A percentile compares a stretch with the other conserved stretches of the same genome.
These are phyloP conservation scores for Furnarius figulus DNA, from an alignment of 2,113 vertebrate genomes.

Conservation along the genomic window DNA sequence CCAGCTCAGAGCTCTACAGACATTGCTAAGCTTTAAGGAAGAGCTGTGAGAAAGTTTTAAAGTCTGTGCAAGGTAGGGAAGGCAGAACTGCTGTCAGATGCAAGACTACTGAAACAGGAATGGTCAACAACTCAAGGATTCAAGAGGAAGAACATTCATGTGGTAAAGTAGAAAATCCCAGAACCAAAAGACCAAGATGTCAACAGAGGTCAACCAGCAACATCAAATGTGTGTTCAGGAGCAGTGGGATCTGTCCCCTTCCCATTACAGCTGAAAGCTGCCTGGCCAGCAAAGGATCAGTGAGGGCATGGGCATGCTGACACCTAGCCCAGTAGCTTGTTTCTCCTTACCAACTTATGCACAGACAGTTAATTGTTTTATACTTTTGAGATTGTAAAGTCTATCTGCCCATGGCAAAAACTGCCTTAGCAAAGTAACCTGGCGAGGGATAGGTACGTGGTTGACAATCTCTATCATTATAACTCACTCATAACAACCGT, in stretches of 20 bases:
- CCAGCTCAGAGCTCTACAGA: background rate
- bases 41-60: background rate
- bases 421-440: background rate
- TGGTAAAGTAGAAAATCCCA: background rate
- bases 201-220: background rate
- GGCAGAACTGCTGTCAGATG: background rate
- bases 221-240: accelerated
- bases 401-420: background rate
- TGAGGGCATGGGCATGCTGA: background rate
- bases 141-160: background rate
- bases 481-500: background rate
- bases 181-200: background rate
- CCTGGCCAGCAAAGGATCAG: background rate
- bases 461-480: background rate
- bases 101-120: background rate
- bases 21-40: background rate
- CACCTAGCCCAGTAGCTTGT: accelerated
- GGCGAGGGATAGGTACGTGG: too few species aligned
- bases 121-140: background rate
- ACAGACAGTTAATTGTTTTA: background rate
- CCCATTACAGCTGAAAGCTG: background rate
- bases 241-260: background rate
- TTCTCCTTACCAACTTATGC: background rate
- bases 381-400: background rate
- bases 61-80: background rate